phyloP scores from a whole-genome alignment of 1,140 invertebrate species.

The Drosophila littoralis region DNA sequence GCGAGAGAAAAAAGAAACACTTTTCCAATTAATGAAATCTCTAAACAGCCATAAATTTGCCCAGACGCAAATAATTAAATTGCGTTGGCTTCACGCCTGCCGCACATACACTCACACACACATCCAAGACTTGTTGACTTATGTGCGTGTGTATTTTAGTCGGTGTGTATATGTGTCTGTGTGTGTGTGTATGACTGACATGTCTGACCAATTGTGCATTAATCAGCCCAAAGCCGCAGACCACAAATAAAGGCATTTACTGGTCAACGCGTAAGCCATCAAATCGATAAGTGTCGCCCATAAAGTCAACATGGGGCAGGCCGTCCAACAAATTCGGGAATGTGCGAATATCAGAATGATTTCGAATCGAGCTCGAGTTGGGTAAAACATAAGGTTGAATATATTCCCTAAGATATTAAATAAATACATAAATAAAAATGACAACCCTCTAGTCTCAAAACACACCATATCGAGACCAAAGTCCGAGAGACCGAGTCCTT shows the following conservation, averaged over 20 bases:
- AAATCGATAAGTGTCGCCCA: conserved; percentile 49
- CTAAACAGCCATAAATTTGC: conserved; percentile 83
- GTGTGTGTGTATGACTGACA: conserved; percentile 48
- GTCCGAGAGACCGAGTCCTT: too few species aligned
- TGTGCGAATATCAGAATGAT: too few species aligned
- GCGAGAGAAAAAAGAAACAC: conserved; percentile 55
- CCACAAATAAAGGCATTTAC: conserved; percentile 64
- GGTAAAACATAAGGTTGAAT: too few species aligned
- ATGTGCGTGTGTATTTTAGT: not conserved
- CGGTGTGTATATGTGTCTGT: conserved; percentile 10
- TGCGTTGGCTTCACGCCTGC: conserved; percentile 58
- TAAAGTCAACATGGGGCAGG: conserved; percentile 1
- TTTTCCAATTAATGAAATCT: conserved; percentile 84
- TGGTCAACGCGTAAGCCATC: conserved; percentile 46
- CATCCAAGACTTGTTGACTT: conserved; percentile 69
- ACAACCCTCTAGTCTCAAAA: too few species aligned
- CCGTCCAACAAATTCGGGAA: not conserved
- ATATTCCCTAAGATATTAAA: too few species aligned
- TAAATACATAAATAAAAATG: too few species aligned
- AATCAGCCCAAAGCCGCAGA: conserved; percentile 31
- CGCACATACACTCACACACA: conserved; percentile 30
- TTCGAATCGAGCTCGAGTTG: not conserved
- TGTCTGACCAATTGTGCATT: conserved; percentile 56
- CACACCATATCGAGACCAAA: too few species aligned
- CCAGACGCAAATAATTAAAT: conserved; percentile 82